Evolutionary conservation across 2,888 invertebrate genomes (phyloP).

Genomic region (Lycocerus yunnanus): DNA sequence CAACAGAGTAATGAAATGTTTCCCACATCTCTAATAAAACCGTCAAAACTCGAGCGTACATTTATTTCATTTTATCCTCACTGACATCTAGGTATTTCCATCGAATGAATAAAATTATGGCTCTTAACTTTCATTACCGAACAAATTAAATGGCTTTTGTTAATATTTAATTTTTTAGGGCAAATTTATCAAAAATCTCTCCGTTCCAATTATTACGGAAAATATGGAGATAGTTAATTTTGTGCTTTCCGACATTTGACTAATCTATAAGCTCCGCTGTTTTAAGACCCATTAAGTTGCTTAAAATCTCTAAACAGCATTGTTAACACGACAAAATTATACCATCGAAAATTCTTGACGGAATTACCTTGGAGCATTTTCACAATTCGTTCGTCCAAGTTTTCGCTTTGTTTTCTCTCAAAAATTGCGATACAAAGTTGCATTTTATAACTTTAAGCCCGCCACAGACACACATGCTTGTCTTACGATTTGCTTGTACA

Average conservation of each 20-base stretch:
- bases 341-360: background rate
- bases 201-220: background rate
- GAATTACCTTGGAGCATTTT: background rate
- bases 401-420: background rate
- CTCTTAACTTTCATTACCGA: background rate
- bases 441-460: background rate
- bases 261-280: background rate
- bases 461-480: too few relatives aligned
- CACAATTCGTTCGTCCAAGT: background rate
- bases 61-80: constrained; percentile 14
- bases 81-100: constrained; percentile 13
- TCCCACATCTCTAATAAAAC: constrained; percentile 26
- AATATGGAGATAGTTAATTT: background rate
- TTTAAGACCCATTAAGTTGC: background rate
- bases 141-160: background rate
- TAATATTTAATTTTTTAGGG: background rate
- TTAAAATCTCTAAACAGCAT: background rate
- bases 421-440: background rate
- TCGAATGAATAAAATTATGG: constrained; percentile 11
- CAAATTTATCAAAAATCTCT: background rate
- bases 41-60: constrained; percentile 23
- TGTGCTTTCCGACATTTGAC: background rate
- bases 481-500: too few relatives aligned
- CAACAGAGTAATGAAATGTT: constrained; percentile 25
- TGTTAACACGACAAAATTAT: background rate